Evolutionary conservation across 2,797 vertebrate species (phyloP), one percentile per base, ranked within the genome.

Genomic region (Clarias fuscus): DNA sequence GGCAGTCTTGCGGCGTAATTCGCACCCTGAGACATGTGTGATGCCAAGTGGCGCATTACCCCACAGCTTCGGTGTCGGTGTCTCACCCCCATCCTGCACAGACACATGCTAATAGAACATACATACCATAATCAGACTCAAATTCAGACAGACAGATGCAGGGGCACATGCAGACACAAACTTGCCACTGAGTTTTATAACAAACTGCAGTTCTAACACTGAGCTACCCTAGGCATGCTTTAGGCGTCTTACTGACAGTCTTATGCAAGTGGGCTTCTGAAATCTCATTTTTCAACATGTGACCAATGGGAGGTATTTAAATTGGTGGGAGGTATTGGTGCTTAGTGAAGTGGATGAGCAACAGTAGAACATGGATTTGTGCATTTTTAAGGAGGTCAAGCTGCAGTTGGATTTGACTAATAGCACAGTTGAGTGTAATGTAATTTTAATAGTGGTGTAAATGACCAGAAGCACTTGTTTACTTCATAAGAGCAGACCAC

Each of bases 21-120:
- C 93, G 92, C 94, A 93, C 94, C 93, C 77, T 40, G 91, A 90
- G 93, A 92, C 93, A 89, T 58, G 91, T 82, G 91, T 94, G 91
- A 93, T 83, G 33, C 82, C 62, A 73, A 87, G 86, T 22, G 56
- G 81, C n/a, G 13, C 72, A 90, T 80, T 43, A 22, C 89, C 87
- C 93, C 89, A 89, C 90, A 90, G 10, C 87, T 88, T 87, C 82
- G 88, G 87, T 83, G 82, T 87, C 80, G 88, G 87, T 83, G 82
- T 91, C 87, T 90, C 88, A 86, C 82, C 58, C 48, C 80, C n/a
- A 88, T 88, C 81, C 87, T 88, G 83, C 86, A 88, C 33, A 70
- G 80, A 78, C 85, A 86, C 61, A 83, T 61, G 37, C 58, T 73
- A 64, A 58, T 20, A 82, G 20, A 43, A 80, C 83, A 81, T 77